Evolutionary conservation across 2,888 invertebrate species (phyloP), one percentile per base, ranked within the genome.

Genomic region (Phyllotreta striolata): DNA sequence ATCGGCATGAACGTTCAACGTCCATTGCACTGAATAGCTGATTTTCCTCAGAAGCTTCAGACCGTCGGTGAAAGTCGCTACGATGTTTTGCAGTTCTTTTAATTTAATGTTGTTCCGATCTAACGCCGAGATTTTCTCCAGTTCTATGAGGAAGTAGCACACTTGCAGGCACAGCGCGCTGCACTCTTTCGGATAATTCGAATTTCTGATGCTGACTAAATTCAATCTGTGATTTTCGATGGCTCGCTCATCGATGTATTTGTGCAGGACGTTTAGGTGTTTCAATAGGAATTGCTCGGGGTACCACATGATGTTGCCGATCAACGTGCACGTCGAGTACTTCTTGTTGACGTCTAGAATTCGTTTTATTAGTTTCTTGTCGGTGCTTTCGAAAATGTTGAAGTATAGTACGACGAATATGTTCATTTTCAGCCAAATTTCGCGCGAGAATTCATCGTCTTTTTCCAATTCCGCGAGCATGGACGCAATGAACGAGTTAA

Each of bases 251-350:
- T 85, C 80, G 79, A 85, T 81, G 80, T 81, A 79, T 80, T 85
- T 80, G 81, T 85, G 78, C 81, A 87, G 77, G 72, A 89, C 81
- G 71, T 87, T 83, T 67, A 87, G 82, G 79, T 88, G 86, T 71
- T 86, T 86, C 49, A 85, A 81, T 3, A 97, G 84, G 81, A 96
- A 97, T 72, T 88, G 86, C 77, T 91, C 91, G 0, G 96, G 93
- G 75, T 91, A 89, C 95, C 95, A 97, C 58, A 93, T 80, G 10
- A 91, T 85, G 76, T 92, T 92, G 0, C 93, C 95, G 63, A 88
- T 85, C 38, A 98, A 81, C 49, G 90, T 89, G 63, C 95, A 88
- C 38, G 91, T 91, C 69, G 91, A 91, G 8, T 55, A 90, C 85
- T 91, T 94, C 77, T 87, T 88, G 79, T 94, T 91, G 3, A 90